phyloP scores from a whole-genome alignment of 2,797 vertebrate genomes.

The Tamandua tetradactyla region DNA sequence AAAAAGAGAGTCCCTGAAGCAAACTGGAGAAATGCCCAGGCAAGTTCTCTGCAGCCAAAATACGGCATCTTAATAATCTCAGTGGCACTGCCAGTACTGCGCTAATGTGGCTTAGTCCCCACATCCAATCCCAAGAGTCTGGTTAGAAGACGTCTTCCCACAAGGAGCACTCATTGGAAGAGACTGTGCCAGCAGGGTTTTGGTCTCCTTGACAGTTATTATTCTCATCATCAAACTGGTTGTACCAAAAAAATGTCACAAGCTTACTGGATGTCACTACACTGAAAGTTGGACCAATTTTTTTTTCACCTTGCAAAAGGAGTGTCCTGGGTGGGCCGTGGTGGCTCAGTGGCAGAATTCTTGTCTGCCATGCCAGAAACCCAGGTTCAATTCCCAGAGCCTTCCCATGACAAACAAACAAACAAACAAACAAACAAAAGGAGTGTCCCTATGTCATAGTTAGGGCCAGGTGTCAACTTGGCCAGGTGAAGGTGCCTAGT shows the following conservation, averaged over 20 bases:
- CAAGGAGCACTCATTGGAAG: not conserved
- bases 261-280: not conserved
- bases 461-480: no score
- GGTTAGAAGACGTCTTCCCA: not conserved
- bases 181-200: not conserved
- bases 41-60: not conserved
- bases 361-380: no score
- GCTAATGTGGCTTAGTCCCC: no score
- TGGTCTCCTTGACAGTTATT: not conserved
- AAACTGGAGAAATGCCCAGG: accelerated
- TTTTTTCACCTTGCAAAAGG: not conserved
- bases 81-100: not conserved
- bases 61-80: not conserved
- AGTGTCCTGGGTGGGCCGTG: no score
- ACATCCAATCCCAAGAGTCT: not conserved
- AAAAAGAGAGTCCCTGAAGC: not conserved
- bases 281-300: not conserved
- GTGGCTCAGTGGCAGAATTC: no score
- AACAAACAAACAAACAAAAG: no score
- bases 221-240: not conserved
- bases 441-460: no score
- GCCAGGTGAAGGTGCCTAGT: no score
- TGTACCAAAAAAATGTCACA: not conserved
- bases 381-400: no score
- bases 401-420: no score